These are phyloP conservation scores for Uloborus plumipes DNA, from an alignment of 2,888 invertebrate genomes.

Conservation along the genomic window DNA sequence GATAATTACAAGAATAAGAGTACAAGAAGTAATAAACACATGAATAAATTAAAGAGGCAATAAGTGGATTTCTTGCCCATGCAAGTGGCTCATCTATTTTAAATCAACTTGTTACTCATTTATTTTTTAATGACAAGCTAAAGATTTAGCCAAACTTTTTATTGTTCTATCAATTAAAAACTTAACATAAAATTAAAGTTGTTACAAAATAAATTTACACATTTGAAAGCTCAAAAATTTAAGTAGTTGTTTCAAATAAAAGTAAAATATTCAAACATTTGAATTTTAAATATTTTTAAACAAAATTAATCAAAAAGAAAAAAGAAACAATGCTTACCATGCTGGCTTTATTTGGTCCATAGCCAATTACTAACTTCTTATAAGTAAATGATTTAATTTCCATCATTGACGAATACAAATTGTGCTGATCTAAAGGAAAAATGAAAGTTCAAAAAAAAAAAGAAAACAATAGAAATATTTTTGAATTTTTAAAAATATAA, in stretches of 20 bases:
- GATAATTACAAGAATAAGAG: background rate
- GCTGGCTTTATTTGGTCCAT: constrained; percentile 88
- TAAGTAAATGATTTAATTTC: constrained; percentile 93
- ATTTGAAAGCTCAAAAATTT: background rate
- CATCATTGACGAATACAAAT: constrained; percentile 77
- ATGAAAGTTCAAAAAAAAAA: background rate
- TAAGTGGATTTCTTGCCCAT: too few species aligned
- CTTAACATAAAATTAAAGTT: too few species aligned
- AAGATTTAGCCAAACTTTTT: too few species aligned
- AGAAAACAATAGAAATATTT: too few species aligned
- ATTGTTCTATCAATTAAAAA: too few species aligned
- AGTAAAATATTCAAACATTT: background rate
- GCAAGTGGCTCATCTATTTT: too few species aligned
- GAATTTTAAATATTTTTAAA: background rate
- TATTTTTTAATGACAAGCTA: too few species aligned
- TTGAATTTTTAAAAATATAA: too few species aligned
- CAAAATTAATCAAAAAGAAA: background rate
- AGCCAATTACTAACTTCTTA: constrained; percentile 88
- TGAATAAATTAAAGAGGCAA: background rate
- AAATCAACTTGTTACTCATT: too few species aligned
- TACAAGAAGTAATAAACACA: background rate
- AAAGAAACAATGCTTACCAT: constrained; percentile 75
- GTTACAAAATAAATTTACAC: background rate
- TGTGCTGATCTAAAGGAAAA: constrained; percentile 52
- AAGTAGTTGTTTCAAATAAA: background rate